These are phyloP conservation scores for Paramuricea clavata DNA, from an alignment of 92 coral and sea anemone species.

Conservation along the genomic window DNA sequence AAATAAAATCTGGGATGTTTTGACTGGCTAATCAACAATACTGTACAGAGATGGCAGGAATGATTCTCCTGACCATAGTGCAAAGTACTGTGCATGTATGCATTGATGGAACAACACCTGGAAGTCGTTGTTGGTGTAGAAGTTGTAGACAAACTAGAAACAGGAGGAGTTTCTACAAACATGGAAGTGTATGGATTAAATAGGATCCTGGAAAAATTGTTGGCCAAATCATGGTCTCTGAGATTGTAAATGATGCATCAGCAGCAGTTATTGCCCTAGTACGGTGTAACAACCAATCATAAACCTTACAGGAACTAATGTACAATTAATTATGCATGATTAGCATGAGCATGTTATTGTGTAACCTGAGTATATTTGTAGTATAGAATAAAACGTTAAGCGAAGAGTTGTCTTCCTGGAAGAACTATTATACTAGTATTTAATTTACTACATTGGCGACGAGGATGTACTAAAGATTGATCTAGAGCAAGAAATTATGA, in stretches of 20 bases:
- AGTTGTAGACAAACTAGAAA: conserved; percentile 39
- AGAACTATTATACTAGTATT: too few species aligned
- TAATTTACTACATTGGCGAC: too few species aligned
- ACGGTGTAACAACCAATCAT: too few species aligned
- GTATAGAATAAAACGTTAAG: too few species aligned
- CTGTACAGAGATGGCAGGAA: conserved; percentile 56
- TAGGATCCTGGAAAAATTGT: conserved; percentile 28
- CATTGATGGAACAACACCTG: conserved; percentile 55
- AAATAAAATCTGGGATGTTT: not conserved
- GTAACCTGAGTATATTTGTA: too few species aligned
- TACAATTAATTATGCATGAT: too few species aligned
- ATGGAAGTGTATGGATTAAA: conserved; percentile 39
- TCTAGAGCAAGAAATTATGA: too few species aligned
- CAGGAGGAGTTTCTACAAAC: conserved; percentile 30
- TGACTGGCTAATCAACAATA: conserved; percentile 3
- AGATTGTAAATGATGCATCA: conserved; percentile 40
- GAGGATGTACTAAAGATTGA: too few species aligned
- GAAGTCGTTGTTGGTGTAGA: conserved; percentile 54
- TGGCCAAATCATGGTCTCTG: conserved; percentile 20
- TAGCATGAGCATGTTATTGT: too few species aligned
- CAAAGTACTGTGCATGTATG: conserved; percentile 68
- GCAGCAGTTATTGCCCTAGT: conserved; percentile 43
- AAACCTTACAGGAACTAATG: too few species aligned
- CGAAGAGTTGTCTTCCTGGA: too few species aligned
- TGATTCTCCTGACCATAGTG: conserved; percentile 57